Percentiles rank a stretch among this genome's conserved stretches.
Conservation (phyloP, 1,140 invertebrate genomes). For the Drosophila erecta region DNA sequence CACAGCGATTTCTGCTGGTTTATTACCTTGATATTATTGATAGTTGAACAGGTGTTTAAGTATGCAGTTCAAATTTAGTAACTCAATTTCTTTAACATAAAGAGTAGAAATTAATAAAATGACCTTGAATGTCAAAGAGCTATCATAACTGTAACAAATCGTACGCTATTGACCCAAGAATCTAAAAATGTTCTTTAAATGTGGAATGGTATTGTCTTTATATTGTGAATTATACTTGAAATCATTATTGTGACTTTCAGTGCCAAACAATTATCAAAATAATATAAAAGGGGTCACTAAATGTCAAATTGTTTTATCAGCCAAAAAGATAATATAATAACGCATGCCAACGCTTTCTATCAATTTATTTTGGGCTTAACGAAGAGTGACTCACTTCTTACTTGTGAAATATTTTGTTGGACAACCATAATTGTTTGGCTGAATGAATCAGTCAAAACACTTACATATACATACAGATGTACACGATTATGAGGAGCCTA, state of each 20-base stretch:
- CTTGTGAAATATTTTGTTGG: conserved; percentile 1
- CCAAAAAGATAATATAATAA: not conserved
- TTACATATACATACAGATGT: not conserved
- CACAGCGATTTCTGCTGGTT: no score
- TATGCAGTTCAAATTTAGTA: no score
- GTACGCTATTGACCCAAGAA: no score
- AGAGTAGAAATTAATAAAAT: no score
- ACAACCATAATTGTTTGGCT: conserved; percentile 1
- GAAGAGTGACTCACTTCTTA: conserved; percentile 18
- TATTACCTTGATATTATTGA: no score
- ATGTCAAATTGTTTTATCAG: not conserved
- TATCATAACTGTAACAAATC: no score
- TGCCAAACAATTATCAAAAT: not conserved
- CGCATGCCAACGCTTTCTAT: not conserved
- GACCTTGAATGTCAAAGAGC: no score
- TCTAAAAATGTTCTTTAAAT: no score
- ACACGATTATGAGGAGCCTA: conserved; percentile 4
- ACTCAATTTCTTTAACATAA: no score
- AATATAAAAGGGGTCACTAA: not conserved
- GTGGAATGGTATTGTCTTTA: not conserved
- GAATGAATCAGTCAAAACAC: conserved; percentile 25
- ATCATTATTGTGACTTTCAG: not conserved
- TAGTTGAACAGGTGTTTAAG: no score
- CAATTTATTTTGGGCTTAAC: conserved; percentile 12
- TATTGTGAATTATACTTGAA: no score